A percentile compares a stretch with the other conserved stretches of the same genome.
phyloP scores from a whole-genome alignment of 2,888 invertebrate genomes.

The Eudemis profundana region DNA sequence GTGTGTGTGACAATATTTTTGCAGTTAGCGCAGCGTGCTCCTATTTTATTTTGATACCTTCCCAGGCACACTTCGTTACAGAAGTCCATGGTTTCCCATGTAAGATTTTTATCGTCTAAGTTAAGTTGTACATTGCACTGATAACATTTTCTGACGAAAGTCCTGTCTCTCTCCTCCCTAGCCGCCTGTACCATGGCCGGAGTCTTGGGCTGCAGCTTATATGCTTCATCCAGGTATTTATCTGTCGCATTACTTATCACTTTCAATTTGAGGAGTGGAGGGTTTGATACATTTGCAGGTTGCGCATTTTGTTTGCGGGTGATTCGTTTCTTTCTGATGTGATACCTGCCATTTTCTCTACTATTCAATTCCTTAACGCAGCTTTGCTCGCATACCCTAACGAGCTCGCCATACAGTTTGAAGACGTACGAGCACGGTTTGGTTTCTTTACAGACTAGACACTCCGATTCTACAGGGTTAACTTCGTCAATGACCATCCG shows the following conservation, averaged over 20 bases:
- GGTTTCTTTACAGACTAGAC: slow-evolving; percentile 79
- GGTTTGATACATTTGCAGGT: slow-evolving; percentile 49
- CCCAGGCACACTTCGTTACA: slow-evolving; percentile 95
- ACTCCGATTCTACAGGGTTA: slow-evolving; percentile 59
- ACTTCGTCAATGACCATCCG: slow-evolving; percentile 80
- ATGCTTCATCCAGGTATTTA: slow-evolving; percentile 81
- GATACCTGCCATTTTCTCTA: slow-evolving; percentile 72
- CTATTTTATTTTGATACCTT: slow-evolving; percentile 90
- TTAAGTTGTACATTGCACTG: slow-evolving; percentile 83
- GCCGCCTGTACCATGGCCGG: slow-evolving; percentile 86
- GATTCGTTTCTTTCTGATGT: slow-evolving; percentile 60
- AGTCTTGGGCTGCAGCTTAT: slow-evolving; percentile 85
- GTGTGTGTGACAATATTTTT: slow-evolving; percentile 89
- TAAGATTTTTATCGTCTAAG: slow-evolving; percentile 87
- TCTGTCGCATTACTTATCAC: slow-evolving; percentile 83
- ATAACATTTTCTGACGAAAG: slow-evolving; percentile 84
- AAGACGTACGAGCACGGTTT: slow-evolving; percentile 80
- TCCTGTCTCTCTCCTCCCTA: slow-evolving; percentile 83
- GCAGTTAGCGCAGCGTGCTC: slow-evolving; percentile 93
- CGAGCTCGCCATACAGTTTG: slow-evolving; percentile 78
- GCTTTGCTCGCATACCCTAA: slow-evolving; percentile 82
- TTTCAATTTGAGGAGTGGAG: slow-evolving; percentile 77
- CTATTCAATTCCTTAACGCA: slow-evolving; percentile 84
- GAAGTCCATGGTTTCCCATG: slow-evolving; percentile 98
- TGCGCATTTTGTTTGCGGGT: slow-evolving; percentile 49